Conservation (phyloP, 2,888 invertebrate genomes). For the Hofmannophila pseudospretella region DNA sequence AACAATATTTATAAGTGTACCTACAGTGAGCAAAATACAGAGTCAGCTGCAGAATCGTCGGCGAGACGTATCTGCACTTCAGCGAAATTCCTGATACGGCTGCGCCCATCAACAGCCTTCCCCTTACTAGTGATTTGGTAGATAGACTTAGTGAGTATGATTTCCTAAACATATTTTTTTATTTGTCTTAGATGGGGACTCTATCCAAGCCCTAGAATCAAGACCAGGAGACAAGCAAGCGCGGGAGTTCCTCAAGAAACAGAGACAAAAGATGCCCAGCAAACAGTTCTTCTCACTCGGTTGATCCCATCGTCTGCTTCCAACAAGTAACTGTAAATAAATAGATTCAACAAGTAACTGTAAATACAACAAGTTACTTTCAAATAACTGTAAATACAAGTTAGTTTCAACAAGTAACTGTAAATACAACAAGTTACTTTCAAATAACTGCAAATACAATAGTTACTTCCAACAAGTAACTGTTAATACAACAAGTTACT, state of each 20-base stretch:
- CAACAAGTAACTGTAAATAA: not conserved
- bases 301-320: slow-evolving; percentile 23
- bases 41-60: slow-evolving; percentile 94
- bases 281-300: slow-evolving; percentile 67
- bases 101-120: slow-evolving; percentile 78
- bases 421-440: no score
- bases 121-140: slow-evolving; percentile 45
- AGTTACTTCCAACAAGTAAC: no score
- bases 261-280: slow-evolving; percentile 79
- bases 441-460: no score
- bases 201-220: slow-evolving; percentile 86
- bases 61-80: slow-evolving; percentile 94
- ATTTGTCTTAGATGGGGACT: slow-evolving; percentile 78
- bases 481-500: no score
- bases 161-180: no score
- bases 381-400: no score
- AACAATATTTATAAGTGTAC: slow-evolving; percentile 76
- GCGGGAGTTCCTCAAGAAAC: slow-evolving; percentile 90
- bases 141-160: not conserved
- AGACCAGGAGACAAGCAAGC: slow-evolving; percentile 93
- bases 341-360: not conserved
- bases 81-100: slow-evolving; percentile 82
- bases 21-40: no score
- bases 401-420: no score
- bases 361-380: no score